These are phyloP conservation scores for Penaeus monodon DNA, from an alignment of 2,888 invertebrate genomes.

Conservation along the genomic window DNA sequence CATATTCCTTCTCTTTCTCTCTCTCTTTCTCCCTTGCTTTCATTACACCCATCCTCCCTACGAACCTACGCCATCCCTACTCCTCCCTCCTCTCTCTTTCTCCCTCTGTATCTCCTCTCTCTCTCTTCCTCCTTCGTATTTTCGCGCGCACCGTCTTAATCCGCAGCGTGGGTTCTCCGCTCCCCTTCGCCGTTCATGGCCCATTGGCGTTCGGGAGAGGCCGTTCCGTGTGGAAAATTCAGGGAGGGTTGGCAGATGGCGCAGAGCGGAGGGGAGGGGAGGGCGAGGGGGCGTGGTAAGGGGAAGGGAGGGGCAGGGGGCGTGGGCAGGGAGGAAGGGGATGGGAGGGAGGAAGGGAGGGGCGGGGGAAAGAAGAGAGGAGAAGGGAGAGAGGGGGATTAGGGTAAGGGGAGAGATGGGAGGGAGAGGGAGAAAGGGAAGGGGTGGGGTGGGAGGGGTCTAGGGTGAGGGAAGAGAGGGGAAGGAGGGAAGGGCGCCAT, in stretches of 20 bases:
- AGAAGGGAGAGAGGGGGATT: not conserved
- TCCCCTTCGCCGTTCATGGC: not conserved
- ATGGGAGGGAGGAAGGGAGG: not conserved
- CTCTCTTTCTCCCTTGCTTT: too few species aligned
- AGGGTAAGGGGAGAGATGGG: not conserved
- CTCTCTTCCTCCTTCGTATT: too few species aligned
- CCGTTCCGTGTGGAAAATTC: constrained; percentile 45
- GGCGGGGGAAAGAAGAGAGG: not conserved
- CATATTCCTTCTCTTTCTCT: too few species aligned
- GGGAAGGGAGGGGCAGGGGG: not conserved
- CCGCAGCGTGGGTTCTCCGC: not conserved
- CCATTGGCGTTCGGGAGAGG: constrained; percentile 2
- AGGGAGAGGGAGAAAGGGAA: not conserved
- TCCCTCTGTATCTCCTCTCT: too few species aligned
- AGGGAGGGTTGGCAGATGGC: constrained; percentile 28
- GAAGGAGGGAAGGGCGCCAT: too few species aligned
- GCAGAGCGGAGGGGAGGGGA: not conserved
- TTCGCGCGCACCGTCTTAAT: too few species aligned
- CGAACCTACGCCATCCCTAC: too few species aligned
- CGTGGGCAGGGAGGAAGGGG: not conserved
- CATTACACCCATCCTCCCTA: too few species aligned
- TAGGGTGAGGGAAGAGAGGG: not conserved
- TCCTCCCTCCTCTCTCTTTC: too few species aligned
- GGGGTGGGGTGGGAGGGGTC: not conserved
- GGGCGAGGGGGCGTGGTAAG: not conserved